Evolutionary conservation across 2,113 vertebrate species (phyloP), one percentile per base, ranked within the genome.

Genomic region (Orcinus orca): DNA sequence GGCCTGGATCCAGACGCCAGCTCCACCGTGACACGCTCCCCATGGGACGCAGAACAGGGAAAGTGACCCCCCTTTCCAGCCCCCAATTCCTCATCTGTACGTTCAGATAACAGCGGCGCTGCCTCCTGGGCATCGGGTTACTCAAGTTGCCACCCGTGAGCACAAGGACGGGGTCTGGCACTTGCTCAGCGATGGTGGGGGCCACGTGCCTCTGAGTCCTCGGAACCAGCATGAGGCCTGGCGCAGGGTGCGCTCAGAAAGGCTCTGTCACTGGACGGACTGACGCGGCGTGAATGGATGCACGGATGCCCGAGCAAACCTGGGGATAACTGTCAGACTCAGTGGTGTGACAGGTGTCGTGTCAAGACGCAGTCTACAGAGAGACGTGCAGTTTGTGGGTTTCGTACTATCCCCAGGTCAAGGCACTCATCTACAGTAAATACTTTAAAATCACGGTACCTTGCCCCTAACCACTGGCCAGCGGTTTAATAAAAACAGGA

Each of bases 111-210:
- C 0, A 21, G 31, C 2, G 18, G 3, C 6, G 63, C 44, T 4
- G 6, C 18, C 21, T 31, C 20, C 6, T 0, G 31, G 84, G 25
- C 1, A 0, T 13, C 41, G 41, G 82, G 33, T 15, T 17, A 47
- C 26, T 13, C 1, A 1, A 29, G 17, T 12, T 3, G 8, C 68
- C 36, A 1, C 29, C 3, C 0, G 0, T 0, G 11, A 6, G n/a
- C 7, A 20, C 31, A 14, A 58, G 63, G 55, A 36, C 10, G 2
- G 29, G 0, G 3, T 2, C 55, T 0, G 23, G 29, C 3, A 11
- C 44, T 33, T 74, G 36, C 53, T 65, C 14, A 5, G 21, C 0
- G 17, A 6, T 5, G 0, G 41, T 36, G 23, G 47, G 29, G 25
- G 63, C 3, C 1, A 0, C 13, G 8, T 33, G 41, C 58, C 58